A percentile compares a stretch with the other conserved stretches of the same genome.
These are phyloP conservation scores for Rhamphomyia laevipes DNA, from an alignment of 2,888 invertebrate species.

Conservation along the genomic window DNA sequence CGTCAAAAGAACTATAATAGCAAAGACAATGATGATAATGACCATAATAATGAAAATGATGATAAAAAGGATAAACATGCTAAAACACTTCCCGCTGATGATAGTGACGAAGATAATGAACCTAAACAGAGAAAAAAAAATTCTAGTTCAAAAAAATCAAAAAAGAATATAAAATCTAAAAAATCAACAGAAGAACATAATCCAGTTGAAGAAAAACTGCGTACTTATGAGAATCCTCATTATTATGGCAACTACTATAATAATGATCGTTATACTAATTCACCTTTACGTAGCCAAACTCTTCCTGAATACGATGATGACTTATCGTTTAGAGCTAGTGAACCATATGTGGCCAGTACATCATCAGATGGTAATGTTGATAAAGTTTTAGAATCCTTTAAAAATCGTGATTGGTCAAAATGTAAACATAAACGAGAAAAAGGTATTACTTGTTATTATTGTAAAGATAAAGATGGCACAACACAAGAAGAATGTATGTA, in stretches of 20 bases:
- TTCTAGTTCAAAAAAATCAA: not conserved
- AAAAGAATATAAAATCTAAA: not conserved
- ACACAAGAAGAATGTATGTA: constrained; percentile 72
- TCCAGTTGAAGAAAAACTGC: not conserved
- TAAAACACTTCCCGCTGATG: not conserved
- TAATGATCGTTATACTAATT: not conserved
- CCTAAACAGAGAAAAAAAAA: not conserved
- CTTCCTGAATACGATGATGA: not conserved
- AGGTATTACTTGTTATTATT: constrained; percentile 66
- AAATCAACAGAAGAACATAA: not conserved
- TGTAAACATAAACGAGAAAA: constrained; percentile 56
- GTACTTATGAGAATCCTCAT: not conserved
- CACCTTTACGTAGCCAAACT: not conserved
- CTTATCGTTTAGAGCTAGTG: not conserved
- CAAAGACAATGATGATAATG: constrained; percentile 31
- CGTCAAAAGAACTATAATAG: constrained; percentile 49
- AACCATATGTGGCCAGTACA: not conserved
- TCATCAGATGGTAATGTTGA: constrained; percentile 41
- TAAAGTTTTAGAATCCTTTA: constrained; percentile 59
- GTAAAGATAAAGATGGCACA: constrained; percentile 53
- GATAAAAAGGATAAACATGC: constrained; percentile 2
- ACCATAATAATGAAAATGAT: constrained; percentile 11
- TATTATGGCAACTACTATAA: not conserved
- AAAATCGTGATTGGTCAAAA: constrained; percentile 55
- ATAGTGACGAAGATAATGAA: not conserved